These are phyloP conservation scores for Notarius lentiginosus DNA, from an alignment of 2,113 vertebrate genomes.

Conservation along the genomic window DNA sequence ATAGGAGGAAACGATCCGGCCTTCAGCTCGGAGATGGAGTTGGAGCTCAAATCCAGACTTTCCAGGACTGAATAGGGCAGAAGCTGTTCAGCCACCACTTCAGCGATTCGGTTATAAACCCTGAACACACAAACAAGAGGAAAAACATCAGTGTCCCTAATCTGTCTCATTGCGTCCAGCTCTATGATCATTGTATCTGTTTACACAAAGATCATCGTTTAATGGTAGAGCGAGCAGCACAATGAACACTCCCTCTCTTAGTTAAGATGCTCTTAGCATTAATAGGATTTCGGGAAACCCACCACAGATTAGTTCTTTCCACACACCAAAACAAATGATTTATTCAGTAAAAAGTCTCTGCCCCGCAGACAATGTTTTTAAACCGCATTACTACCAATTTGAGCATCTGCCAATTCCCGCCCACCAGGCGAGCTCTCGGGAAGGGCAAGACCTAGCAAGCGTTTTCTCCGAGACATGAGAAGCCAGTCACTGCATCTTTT, in stretches of 20 bases:
- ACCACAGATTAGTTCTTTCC: not conserved
- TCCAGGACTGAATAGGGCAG: conserved; percentile 67
- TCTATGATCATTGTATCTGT: not conserved
- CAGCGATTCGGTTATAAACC: conserved; percentile 70
- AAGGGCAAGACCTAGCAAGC: not conserved
- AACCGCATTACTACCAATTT: not conserved
- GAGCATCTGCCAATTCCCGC: not conserved
- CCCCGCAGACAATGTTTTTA: not conserved
- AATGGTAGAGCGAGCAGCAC: too few relatives aligned
- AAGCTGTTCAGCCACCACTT: conserved; percentile 66
- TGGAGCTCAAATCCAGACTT: conserved; percentile 71
- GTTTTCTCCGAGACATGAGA: not conserved
- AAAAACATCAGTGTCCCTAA: not conserved
- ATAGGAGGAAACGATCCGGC: conserved; percentile 70
- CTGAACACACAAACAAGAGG: conserved; percentile 46
- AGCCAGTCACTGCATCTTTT: not conserved
- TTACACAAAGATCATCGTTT: too few relatives aligned
- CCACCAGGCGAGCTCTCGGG: not conserved
- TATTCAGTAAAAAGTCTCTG: not conserved
- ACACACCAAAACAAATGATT: not conserved
- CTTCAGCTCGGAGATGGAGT: conserved; percentile 69
- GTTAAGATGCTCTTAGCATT: too few relatives aligned
- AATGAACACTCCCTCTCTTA: too few relatives aligned
- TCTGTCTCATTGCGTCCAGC: not conserved
- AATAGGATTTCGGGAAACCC: too few relatives aligned